Conservation (phyloP, 2,888 invertebrate genomes). For the Molorchus minor region DNA sequence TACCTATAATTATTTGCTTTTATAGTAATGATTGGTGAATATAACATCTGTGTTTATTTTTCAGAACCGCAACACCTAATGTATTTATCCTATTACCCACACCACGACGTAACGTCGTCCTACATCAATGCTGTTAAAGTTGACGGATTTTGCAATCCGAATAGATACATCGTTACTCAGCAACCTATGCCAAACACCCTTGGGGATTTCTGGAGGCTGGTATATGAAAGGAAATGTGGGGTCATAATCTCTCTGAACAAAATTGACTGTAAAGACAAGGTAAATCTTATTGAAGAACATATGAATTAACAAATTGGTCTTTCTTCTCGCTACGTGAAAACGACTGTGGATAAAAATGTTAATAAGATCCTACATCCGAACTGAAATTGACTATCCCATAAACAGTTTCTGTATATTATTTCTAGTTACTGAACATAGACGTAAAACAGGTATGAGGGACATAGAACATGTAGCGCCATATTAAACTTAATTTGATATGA, state of each 20-base stretch:
- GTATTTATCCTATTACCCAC: conserved; percentile 57
- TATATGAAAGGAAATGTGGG: conserved; percentile 58
- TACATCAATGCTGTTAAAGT: conserved; percentile 64
- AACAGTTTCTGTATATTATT: no score
- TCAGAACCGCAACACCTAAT: conserved; percentile 48
- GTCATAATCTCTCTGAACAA: conserved; percentile 61
- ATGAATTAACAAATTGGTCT: no score
- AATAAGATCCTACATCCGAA: no score
- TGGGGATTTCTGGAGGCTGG: conserved; percentile 64
- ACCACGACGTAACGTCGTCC: conserved; percentile 57
- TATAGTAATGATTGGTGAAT: background rate
- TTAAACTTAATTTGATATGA: no score
- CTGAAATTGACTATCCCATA: no score
- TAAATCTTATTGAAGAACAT: conserved; percentile 45
- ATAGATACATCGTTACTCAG: conserved; percentile 62
- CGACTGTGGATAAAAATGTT: no score
- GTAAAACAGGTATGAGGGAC: no score
- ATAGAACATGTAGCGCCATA: no score
- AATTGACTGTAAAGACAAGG: conserved; percentile 56
- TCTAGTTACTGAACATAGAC: no score
- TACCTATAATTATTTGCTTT: no score
- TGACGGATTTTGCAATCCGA: conserved; percentile 56
- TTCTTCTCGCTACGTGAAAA: no score
- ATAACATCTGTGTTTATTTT: background rate
- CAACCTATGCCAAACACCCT: conserved; percentile 62